Conservation (phyloP, 2,113 vertebrate genomes). For the Andinoacara biseriatus region DNA sequence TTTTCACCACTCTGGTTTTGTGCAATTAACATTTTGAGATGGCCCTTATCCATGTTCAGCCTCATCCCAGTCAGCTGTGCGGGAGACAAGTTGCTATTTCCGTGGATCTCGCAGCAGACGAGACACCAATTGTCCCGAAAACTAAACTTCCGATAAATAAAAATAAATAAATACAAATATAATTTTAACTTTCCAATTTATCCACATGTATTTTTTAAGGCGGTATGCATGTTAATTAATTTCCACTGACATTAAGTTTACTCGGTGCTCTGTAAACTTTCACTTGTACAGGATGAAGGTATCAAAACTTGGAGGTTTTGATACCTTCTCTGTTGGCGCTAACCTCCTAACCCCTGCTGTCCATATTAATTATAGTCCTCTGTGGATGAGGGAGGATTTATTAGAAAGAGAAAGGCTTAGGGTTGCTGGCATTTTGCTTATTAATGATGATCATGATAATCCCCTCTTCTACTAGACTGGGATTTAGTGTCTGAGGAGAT, state of each 20-base stretch:
- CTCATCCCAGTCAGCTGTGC: conserved; percentile 35
- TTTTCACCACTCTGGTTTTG: conserved; percentile 31
- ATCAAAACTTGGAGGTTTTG: conserved; percentile 22
- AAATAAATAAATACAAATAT: neutral
- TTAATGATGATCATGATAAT: conserved; percentile 77
- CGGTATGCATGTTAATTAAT: neutral
- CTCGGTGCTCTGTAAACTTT: neutral
- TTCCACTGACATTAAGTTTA: neutral
- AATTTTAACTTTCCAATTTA: conserved; percentile 1
- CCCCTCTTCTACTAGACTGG: conserved; percentile 62
- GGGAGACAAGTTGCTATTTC: conserved; percentile 19
- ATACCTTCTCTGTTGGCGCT: conserved; percentile 33
- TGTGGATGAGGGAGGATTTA: conserved; percentile 76
- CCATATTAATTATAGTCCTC: conserved; percentile 74
- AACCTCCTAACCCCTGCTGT: conserved; percentile 58
- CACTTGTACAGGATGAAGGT: neutral
- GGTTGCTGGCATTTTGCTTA: conserved; percentile 70
- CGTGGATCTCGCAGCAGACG: neutral
- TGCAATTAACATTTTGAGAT: conserved; percentile 53
- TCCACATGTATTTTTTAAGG: neutral
- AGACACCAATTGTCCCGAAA: neutral
- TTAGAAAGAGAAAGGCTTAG: conserved; percentile 72
- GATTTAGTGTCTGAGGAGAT: conserved; percentile 49
- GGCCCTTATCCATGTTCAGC: conserved; percentile 33
- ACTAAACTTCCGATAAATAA: neutral